phyloP scores from a whole-genome alignment of 2,113 vertebrate species.

The Pteropus alecto region DNA sequence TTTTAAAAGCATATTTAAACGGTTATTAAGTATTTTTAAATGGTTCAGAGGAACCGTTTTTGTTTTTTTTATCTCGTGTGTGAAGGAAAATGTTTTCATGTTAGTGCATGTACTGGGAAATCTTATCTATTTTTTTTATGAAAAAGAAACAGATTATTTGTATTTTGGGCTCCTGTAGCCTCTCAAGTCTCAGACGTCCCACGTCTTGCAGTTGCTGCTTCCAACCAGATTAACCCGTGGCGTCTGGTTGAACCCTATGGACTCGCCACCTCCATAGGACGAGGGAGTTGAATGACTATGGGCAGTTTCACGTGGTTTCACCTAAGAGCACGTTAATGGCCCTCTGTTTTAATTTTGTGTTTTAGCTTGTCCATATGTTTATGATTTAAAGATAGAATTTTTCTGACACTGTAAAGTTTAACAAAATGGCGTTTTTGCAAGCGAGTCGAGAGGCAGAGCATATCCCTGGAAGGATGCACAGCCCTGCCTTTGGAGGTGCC shows the following conservation, averaged over 20 bases:
- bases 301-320: not conserved
- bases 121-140: not conserved
- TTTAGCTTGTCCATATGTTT: not conserved
- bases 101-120: not conserved
- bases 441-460: not conserved
- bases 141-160: not conserved
- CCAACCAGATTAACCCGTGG: too few species aligned
- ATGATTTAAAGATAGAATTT: not conserved
- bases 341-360: not conserved
- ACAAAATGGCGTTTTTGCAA: not conserved
- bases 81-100: not conserved
- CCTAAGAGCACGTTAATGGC: rapidly evolving
- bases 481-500: not conserved
- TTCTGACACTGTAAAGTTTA: not conserved
- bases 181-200: not conserved
- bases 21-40: too few species aligned
- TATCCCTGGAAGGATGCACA: not conserved
- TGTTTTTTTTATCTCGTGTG: not conserved
- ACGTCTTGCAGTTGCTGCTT: not conserved
- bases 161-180: not conserved
- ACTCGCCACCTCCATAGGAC: rapidly evolving
- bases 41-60: too few species aligned
- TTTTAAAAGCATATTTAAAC: not conserved
- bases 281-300: rapidly evolving
- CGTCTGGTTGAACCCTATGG: not conserved